A percentile compares a stretch with the other conserved stretches of the same genome.
Evolutionary conservation across 2,888 invertebrate genomes (phyloP).

Genomic region (Thymelicus sylvestris): DNA sequence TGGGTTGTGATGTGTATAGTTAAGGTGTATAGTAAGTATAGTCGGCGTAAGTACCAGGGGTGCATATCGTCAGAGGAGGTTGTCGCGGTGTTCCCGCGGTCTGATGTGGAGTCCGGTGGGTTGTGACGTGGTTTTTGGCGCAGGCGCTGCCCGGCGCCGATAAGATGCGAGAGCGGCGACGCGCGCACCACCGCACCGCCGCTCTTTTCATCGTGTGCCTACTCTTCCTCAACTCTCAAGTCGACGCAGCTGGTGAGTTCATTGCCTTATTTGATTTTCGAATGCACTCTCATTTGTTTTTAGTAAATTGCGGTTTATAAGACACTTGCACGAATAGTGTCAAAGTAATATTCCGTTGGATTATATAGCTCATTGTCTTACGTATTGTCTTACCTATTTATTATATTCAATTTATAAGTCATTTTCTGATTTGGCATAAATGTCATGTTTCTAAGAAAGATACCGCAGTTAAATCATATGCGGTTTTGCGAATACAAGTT

Average conservation of each 20-base stretch:
- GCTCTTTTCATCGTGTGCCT: constrained; percentile 77
- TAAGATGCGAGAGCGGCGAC: constrained; percentile 82
- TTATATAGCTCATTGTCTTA: too few relatives aligned
- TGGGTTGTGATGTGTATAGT: constrained; percentile 84
- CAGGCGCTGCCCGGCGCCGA: constrained; percentile 78
- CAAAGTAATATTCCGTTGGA: too few relatives aligned
- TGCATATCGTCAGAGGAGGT: constrained; percentile 39
- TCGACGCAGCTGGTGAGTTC: constrained; percentile 77
- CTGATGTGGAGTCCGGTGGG: constrained; percentile 69
- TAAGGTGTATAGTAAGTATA: constrained; percentile 74
- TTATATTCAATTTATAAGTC: too few relatives aligned
- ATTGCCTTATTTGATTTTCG: not conserved
- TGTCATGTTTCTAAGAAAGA: too few relatives aligned
- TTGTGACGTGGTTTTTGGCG: constrained; percentile 73
- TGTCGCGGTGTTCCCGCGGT: constrained; percentile 66
- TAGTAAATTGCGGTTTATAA: too few relatives aligned
- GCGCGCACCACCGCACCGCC: constrained; percentile 76
- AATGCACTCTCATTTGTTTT: constrained; percentile 36
- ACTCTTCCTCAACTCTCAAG: constrained; percentile 75
- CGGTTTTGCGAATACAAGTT: too few relatives aligned
- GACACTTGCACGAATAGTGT: too few relatives aligned
- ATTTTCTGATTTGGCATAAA: too few relatives aligned
- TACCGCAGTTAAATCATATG: too few relatives aligned
- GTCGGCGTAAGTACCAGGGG: constrained; percentile 37
- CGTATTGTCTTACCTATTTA: too few relatives aligned